phyloP scores from a whole-genome alignment of 2,888 invertebrate genomes.

The Perizoma flavofasciatum region DNA sequence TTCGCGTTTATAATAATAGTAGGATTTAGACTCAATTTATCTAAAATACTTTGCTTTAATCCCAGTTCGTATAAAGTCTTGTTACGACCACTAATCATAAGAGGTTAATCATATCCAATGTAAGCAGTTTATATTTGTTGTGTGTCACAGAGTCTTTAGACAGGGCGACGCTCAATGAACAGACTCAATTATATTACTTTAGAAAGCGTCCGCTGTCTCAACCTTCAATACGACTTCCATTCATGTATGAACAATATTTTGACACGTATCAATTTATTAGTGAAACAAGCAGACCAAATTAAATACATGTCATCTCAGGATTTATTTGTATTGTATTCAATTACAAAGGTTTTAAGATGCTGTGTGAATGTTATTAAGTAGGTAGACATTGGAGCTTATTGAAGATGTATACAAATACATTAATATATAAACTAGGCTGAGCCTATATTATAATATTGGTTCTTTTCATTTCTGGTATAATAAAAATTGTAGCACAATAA shows the following conservation, averaged over 20 bases:
- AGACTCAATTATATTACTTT: slow-evolving; percentile 68
- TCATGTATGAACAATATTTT: slow-evolving; percentile 54
- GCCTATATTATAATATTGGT: no score
- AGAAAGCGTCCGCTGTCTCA: slow-evolving; percentile 59
- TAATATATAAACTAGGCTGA: no score
- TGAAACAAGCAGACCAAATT: slow-evolving; percentile 6
- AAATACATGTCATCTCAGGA: background rate
- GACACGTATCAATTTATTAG: slow-evolving; percentile 42
- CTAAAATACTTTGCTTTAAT: no score
- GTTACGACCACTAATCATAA: background rate
- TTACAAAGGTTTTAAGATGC: background rate
- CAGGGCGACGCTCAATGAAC: slow-evolving; percentile 59
- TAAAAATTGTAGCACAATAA: no score
- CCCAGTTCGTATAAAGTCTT: no score
- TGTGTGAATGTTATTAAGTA: no score
- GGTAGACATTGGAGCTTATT: no score
- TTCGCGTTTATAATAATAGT: no score
- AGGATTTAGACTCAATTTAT: no score
- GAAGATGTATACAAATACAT: no score
- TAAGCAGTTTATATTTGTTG: slow-evolving; percentile 33
- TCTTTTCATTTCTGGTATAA: no score
- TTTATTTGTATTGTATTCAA: background rate
- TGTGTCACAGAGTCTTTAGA: slow-evolving; percentile 61
- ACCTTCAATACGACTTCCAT: slow-evolving; percentile 66
- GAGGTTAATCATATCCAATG: slow-evolving; percentile 44